Evolutionary conservation across 2,797 vertebrate genomes (phyloP), one percentile per base, ranked within the genome.

Genomic region (Menidia menidia): DNA sequence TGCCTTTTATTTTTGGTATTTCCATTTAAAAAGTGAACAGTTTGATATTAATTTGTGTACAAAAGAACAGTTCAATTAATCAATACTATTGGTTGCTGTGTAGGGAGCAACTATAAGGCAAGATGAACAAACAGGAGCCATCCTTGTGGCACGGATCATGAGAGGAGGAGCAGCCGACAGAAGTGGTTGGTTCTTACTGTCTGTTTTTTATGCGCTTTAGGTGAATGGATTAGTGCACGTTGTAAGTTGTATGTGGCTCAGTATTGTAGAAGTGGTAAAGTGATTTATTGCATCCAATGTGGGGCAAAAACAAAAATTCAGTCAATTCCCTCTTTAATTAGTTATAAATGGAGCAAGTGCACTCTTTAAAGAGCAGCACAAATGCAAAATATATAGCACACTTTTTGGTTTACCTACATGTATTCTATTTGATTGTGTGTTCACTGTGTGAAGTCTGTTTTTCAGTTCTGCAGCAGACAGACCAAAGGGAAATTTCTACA

Each of bases 121-220:
- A 31, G 95, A 98, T 10, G 97, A 98, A 25, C 84, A 90, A 48
- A 96, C 94, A 0, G 96, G 97, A 68, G 95, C 96, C 13, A 94
- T 98, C 70, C 6, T 96, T 18, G 96, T 98, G 65, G 97, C 97
- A 19, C 92, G 97, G 66, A 98, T 99, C 90, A 97, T 99, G 97
- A 95, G 92, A 79, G 98, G 97, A 77, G 97, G 97, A 15, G 96
- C 97, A 12, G 97, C 97, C 1, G 96, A 98, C n/a, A 94, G 97
- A 92, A 99, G 97, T 45, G 97, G 98, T 97, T 87, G 94, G 92
- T 83, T 68, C 16, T 2, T n/a, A 48, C 13, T 30, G 3, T 13
- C 14, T 47, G 48, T 9, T 47, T 50, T 33, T 42, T 45, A 18
- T n/a, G 1, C 50, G 42, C 30, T 56, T 41, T 25, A n/a, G 32